These are phyloP conservation scores for Heteromurus nitidus DNA, from an alignment of 2,888 invertebrate species.

Conservation along the genomic window DNA sequence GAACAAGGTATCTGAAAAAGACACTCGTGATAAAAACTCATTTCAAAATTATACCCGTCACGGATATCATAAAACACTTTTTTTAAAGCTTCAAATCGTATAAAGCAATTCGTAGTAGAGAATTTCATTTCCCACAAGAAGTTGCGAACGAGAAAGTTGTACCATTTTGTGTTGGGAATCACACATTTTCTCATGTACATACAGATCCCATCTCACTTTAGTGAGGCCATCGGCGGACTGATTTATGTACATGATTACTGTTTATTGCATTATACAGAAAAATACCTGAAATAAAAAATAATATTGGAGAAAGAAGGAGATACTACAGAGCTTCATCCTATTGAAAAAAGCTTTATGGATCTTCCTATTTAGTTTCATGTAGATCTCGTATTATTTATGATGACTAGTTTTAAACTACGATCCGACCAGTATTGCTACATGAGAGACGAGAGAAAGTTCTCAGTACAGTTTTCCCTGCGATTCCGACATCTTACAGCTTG, in stretches of 20 bases:
- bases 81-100: no score
- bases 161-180: no score
- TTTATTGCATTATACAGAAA: slow-evolving; percentile 23
- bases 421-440: neutral
- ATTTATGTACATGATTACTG: slow-evolving; percentile 44
- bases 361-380: no score
- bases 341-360: neutral
- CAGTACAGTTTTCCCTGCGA: neutral
- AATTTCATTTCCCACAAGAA: no score
- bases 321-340: no score
- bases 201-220: no score
- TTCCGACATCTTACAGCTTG: neutral
- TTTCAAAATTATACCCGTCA: neutral
- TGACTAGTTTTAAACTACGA: slow-evolving; percentile 7
- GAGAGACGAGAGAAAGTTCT: neutral
- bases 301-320: no score
- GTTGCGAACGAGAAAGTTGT: no score
- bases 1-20: no score
- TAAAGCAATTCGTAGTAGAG: no score
- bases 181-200: no score
- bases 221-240: neutral
- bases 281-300: neutral
- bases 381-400: slow-evolving; percentile 3
- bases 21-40: neutral
- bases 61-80: neutral